These are phyloP conservation scores for Nephila pilipes DNA, from an alignment of 1,140 invertebrate species.

Conservation along the genomic window DNA sequence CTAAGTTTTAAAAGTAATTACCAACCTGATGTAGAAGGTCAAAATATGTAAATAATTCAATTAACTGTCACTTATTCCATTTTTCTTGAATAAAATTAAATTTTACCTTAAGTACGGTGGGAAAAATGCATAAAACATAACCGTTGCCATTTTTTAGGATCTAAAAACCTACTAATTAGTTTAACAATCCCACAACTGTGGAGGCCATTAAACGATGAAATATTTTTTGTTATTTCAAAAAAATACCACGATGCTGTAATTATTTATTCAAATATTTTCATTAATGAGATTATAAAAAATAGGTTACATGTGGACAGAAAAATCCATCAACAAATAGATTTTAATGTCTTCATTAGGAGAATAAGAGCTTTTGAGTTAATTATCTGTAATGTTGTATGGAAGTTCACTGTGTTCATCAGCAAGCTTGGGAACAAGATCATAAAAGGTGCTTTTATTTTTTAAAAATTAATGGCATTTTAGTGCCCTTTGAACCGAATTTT, in stretches of 20 bases:
- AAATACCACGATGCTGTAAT: neutral
- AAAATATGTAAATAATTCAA: conserved; percentile 55
- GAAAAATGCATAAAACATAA: conserved; percentile 27
- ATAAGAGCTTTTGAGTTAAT: neutral
- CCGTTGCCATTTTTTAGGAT: conserved; percentile 13
- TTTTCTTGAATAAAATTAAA: conserved; percentile 3
- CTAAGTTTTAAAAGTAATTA: conserved; percentile 23
- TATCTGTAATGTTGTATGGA: neutral
- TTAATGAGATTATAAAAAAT: conserved; percentile 2
- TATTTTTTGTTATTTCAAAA: neutral
- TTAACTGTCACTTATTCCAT: conserved; percentile 47
- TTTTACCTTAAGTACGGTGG: neutral
- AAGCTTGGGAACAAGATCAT: neutral
- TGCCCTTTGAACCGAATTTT: no score
- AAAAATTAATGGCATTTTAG: no score
- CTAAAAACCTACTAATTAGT: conserved; percentile 30
- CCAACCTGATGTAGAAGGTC: neutral
- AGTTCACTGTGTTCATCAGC: neutral
- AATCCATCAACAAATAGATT: neutral
- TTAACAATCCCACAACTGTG: conserved; percentile 25
- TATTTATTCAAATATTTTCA: conserved; percentile 51
- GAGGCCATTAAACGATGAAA: neutral
- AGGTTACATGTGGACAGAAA: neutral
- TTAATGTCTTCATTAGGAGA: conserved; percentile 38
- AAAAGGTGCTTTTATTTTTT: neutral